Evolutionary conservation across 2,888 invertebrate genomes (phyloP).

Genomic region (Melieria omissa): DNA sequence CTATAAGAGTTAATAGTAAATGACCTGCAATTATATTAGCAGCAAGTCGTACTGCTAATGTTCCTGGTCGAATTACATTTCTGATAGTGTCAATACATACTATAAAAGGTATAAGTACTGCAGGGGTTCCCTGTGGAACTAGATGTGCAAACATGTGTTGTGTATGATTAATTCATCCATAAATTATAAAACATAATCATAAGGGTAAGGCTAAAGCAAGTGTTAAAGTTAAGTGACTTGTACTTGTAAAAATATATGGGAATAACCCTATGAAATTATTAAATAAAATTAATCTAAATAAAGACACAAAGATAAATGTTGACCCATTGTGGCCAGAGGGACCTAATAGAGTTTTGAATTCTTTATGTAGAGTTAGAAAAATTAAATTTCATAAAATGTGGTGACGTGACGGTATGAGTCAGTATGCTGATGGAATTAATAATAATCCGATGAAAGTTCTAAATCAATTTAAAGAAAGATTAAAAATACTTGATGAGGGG

Average conservation of each 20-base stretch:
- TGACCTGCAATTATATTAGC: slow-evolving; percentile 85
- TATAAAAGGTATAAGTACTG: slow-evolving; percentile 76
- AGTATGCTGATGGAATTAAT: slow-evolving; percentile 69
- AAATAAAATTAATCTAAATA: slow-evolving; percentile 67
- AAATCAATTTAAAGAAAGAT: slow-evolving; percentile 72
- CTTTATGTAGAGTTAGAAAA: slow-evolving; percentile 38
- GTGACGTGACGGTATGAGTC: slow-evolving; percentile 70
- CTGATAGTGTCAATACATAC: slow-evolving; percentile 81
- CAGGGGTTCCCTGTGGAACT: slow-evolving; percentile 76
- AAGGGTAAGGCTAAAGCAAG: slow-evolving; percentile 72
- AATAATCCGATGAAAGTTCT: slow-evolving; percentile 67
- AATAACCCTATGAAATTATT: slow-evolving; percentile 76
- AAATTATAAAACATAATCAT: slow-evolving; percentile 75
- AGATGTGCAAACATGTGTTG: slow-evolving; percentile 71
- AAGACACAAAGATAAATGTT: slow-evolving; percentile 35
- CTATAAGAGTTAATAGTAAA: slow-evolving; percentile 72
- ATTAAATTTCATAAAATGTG: slow-evolving; percentile 67
- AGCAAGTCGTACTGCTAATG: slow-evolving; percentile 76
- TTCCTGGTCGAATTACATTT: slow-evolving; percentile 77
- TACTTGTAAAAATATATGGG: slow-evolving; percentile 62
- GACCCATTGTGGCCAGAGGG: slow-evolving; percentile 32
- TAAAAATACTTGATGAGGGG: slow-evolving; percentile 69
- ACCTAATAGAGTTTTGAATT: slow-evolving; percentile 60
- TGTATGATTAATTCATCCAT: slow-evolving; percentile 73
- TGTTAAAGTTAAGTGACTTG: slow-evolving; percentile 67